Conservation (phyloP, 2,888 invertebrate genomes). For the Achlya flavicornis region DNA sequence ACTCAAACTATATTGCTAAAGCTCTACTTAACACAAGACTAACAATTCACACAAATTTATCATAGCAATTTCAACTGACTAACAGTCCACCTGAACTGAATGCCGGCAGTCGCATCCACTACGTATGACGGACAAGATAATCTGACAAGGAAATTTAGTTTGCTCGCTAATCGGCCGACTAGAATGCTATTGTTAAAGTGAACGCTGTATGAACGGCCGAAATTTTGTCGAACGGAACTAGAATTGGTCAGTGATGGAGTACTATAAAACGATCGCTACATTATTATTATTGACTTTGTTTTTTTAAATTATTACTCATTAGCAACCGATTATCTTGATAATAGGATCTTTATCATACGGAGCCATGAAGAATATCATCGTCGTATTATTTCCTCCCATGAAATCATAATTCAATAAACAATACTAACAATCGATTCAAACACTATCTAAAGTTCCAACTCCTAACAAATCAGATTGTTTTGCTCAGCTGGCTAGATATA, state of each 20-base stretch:
- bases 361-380: too few species aligned
- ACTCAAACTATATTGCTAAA: background rate
- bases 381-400: too few species aligned
- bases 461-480: too few species aligned
- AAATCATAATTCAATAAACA: too few species aligned
- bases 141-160: constrained; percentile 75
- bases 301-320: too few species aligned
- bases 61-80: constrained; percentile 10
- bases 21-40: background rate
- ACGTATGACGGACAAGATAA: constrained; percentile 69
- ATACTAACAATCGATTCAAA: too few species aligned
- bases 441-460: too few species aligned
- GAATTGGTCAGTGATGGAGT: constrained; percentile 21
- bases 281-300: background rate
- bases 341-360: too few species aligned
- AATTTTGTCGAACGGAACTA: constrained; percentile 42
- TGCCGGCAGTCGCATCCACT: constrained; percentile 53
- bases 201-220: constrained; percentile 35
- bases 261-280: constrained; percentile 13
- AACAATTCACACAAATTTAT: constrained; percentile 5
- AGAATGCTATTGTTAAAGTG: constrained; percentile 54
- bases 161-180: constrained; percentile 65
- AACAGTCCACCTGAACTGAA: constrained; percentile 47
- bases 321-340: too few species aligned
- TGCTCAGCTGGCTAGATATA: too few species aligned